Evolutionary conservation across 2,113 vertebrate species (phyloP).

Genomic region (Hyperopisus bebe): DNA sequence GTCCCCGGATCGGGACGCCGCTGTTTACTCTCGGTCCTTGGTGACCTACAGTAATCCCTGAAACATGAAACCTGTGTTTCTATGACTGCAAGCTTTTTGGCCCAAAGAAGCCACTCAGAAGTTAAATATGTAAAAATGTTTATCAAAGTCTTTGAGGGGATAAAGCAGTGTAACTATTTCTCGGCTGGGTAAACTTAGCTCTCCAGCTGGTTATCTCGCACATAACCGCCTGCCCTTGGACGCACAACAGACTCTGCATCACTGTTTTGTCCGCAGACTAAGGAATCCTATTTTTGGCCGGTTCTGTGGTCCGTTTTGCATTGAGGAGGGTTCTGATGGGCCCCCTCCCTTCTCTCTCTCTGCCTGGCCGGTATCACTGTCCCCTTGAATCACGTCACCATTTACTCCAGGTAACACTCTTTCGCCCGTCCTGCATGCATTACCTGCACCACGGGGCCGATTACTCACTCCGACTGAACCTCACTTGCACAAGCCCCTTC

Average conservation of each 20-base stretch:
- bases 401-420: not conserved
- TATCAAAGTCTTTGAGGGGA: not conserved
- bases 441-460: not conserved
- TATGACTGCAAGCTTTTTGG: not conserved
- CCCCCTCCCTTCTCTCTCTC: not conserved
- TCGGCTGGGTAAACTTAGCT: not conserved
- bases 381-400: not conserved
- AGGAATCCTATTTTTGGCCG: not conserved
- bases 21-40: too few relatives aligned
- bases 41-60: not conserved
- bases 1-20: not conserved
- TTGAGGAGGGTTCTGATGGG: not conserved
- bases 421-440: not conserved
- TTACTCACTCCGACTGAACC: not conserved
- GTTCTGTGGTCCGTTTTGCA: not conserved
- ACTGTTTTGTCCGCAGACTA: not conserved
- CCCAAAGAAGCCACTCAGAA: not conserved
- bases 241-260: not conserved
- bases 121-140: not conserved
- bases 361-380: not conserved
- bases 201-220: not conserved
- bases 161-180: not conserved
- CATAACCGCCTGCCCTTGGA: not conserved
- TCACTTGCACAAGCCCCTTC: not conserved
- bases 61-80: not conserved